These are phyloP conservation scores for Colletes gigas DNA, from an alignment of 1,140 invertebrate species.

Conservation along the genomic window DNA sequence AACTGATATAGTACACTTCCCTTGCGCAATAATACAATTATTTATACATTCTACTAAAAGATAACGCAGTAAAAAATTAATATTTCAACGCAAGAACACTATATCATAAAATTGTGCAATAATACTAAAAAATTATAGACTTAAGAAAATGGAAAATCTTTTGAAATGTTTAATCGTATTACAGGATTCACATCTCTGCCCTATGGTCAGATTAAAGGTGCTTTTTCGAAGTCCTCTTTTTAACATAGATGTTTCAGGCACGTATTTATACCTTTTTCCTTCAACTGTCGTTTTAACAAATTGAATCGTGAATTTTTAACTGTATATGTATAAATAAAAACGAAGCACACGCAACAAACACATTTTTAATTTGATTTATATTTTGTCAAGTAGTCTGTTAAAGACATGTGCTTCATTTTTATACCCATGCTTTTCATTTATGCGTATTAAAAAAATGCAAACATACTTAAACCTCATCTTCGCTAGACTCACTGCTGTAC, in stretches of 20 bases:
- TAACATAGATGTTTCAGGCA: conserved; percentile 9
- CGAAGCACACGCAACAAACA: not conserved
- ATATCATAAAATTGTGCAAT: not conserved
- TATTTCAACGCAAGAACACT: not conserved
- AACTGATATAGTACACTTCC: conserved; percentile 8
- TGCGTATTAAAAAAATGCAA: not conserved
- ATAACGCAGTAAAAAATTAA: not conserved
- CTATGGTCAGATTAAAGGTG: not conserved
- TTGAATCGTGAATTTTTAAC: not conserved
- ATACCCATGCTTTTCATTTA: not conserved
- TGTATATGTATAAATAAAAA: not conserved
- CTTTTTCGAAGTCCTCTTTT: not conserved
- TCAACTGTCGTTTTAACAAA: not conserved
- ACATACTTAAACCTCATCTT: conserved; percentile 78
- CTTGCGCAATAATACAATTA: conserved; percentile 8
- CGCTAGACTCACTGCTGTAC: conserved; percentile 82
- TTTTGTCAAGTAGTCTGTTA: not conserved
- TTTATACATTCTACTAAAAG: not conserved
- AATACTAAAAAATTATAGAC: conserved; percentile 13
- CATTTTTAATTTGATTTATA: not conserved
- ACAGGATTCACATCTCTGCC: conserved; percentile 3
- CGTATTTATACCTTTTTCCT: conserved; percentile 3
- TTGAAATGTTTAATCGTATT: not conserved
- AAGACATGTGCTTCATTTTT: conserved; percentile 20
- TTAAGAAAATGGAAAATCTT: conserved; percentile 19